A percentile compares a stretch with the other conserved stretches of the same genome.
These are phyloP conservation scores for Bradypodion ventrale DNA, from an alignment of 2,797 vertebrate species.

Conservation along the genomic window DNA sequence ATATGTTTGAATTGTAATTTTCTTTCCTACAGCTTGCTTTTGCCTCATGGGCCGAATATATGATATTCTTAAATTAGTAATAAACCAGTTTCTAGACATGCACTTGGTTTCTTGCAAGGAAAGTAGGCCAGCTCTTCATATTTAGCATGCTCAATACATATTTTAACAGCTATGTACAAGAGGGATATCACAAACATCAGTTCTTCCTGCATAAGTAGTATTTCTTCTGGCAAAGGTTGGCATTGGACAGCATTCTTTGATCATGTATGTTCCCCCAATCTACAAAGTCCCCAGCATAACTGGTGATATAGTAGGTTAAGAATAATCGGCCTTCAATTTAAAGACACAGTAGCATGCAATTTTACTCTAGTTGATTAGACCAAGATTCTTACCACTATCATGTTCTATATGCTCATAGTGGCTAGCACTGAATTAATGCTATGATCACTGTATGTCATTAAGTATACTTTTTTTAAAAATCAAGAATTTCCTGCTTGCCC, in stretches of 20 bases:
- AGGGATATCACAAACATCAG: accelerated
- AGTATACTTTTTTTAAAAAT: not conserved
- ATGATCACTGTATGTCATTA: not conserved
- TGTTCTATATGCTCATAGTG: not conserved
- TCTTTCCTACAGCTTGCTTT: constrained; percentile 17
- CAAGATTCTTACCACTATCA: not conserved
- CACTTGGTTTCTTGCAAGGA: constrained; percentile 13
- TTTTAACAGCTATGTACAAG: constrained; percentile 16
- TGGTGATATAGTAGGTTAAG: not conserved
- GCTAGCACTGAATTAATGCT: not conserved
- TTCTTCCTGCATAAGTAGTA: not conserved
- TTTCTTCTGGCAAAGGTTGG: constrained; percentile 26
- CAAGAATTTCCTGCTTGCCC: not conserved
- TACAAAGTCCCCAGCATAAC: not conserved
- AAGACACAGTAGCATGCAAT: not conserved
- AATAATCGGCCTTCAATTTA: constrained; percentile 26
- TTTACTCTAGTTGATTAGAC: not conserved
- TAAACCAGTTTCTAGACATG: constrained; percentile 4
- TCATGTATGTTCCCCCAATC: not conserved
- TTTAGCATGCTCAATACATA: constrained; percentile 26
- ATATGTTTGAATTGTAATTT: not conserved
- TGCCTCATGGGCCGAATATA: constrained; percentile 3
- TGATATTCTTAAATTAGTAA: constrained; percentile 30
- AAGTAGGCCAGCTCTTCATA: constrained; percentile 4
- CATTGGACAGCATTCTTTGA: not conserved